Base-by-base conservation (phyloP, 2,797 vertebrate genomes). In the Cheirogaleus major region DNA sequence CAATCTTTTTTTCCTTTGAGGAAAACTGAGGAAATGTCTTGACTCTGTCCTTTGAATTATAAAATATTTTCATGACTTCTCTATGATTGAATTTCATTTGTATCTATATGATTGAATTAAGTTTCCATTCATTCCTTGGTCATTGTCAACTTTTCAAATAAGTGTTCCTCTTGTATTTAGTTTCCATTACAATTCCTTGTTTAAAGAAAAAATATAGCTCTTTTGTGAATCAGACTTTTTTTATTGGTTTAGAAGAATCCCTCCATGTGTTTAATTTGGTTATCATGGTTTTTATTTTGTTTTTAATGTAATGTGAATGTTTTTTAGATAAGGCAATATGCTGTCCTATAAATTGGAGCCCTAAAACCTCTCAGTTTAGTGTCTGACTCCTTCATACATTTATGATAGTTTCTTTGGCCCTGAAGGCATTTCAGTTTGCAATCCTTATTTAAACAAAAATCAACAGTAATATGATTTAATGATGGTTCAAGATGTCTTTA, bases 401-500 rank as follows among this genome's bases (percentile, higher is more conserved):
- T 96, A 61, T 86, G 52, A 95, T 45, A 38, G 59, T 93, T 86
- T 15, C 69, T 89, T 86, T 82, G 43, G 48, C 41, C 80, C 83
- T 63, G 38, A 83, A 84, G 84, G 23, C 70, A 95, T 93, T 96
- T 92, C 76, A 55, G 67, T 89, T 94, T 96, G 43, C n/a, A 93
- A 90, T 10, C 7, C 23, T 93, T 92, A 93, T 86, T 91, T 92
- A 95, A 96, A 50, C 59, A 55, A 98, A 96, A 97, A 93, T 82
- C 83, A 95, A 79, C 25, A 87, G 35, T 63, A 93, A 95, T 92
- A 78, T 90, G 81, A 90, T 63, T 94, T 96, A 95, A 95, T 93
- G 48, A 92, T 90, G 63, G 67, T 52, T 93, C 72, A 81, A 81
- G 35, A 83, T 96, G 41, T 89, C 75, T 96, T 95, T 92, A 95